These are phyloP conservation scores for Oscheius sp. DNA, from an alignment of 1,140 invertebrate species.

Conservation along the genomic window DNA sequence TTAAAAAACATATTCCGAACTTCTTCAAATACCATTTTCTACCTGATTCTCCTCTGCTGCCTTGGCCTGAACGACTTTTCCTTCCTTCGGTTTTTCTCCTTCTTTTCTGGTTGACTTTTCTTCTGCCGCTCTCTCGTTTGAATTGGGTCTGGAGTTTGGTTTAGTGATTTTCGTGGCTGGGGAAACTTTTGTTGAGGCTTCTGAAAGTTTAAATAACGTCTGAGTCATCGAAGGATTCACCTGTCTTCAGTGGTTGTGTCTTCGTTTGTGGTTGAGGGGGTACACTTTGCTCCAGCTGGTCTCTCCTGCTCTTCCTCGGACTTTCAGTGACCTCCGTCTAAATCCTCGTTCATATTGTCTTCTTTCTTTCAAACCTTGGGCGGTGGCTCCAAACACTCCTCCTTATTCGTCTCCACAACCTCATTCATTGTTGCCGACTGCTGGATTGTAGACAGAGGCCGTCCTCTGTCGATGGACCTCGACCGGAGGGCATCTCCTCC, in stretches of 20 bases:
- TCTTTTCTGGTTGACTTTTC: not conserved
- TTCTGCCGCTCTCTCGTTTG: not conserved
- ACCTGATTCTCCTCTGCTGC: not conserved
- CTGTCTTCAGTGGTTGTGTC: too few species aligned
- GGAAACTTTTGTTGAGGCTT: conserved; percentile 12
- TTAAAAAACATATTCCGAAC: too few species aligned
- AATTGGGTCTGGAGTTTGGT: not conserved
- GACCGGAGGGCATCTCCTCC: not conserved
- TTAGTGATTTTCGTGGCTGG: not conserved
- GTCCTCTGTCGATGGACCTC: conserved; percentile 22
- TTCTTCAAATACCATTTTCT: not conserved
- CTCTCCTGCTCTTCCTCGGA: conserved; percentile 30
- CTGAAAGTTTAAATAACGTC: not conserved
- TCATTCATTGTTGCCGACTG: conserved; percentile 8
- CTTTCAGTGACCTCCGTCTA: conserved; percentile 45
- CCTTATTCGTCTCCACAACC: not conserved
- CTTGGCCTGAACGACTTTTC: not conserved
- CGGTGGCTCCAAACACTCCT: conserved; percentile 40
- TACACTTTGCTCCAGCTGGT: conserved; percentile 1
- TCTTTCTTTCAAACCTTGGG: conserved; percentile 21
- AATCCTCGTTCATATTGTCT: conserved; percentile 5
- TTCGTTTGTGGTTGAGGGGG: conserved; percentile 5
- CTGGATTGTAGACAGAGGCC: conserved; percentile 38
- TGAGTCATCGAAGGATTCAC: not conserved
- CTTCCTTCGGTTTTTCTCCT: conserved; percentile 18